Conservation (phyloP, 2,888 invertebrate species). For the Synergus umbraculus region DNA sequence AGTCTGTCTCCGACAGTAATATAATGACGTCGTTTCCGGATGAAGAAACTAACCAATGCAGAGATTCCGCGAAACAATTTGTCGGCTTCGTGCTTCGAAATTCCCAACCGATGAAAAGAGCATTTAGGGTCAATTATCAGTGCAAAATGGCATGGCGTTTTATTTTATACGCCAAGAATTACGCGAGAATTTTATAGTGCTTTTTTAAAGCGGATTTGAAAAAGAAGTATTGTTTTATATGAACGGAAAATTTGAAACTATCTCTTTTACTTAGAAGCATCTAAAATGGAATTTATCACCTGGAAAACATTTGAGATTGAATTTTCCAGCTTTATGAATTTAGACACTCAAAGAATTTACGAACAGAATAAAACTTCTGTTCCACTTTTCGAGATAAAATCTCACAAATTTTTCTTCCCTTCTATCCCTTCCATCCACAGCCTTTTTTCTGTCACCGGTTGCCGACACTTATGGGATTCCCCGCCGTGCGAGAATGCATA, state of each 20-base stretch:
- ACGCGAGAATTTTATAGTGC: too few relatives aligned
- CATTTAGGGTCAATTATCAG: background rate
- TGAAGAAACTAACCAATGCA: background rate
- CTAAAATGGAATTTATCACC: too few relatives aligned
- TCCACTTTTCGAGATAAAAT: background rate
- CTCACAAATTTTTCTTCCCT: conserved; percentile 9
- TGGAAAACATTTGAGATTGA: too few relatives aligned
- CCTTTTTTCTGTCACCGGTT: background rate
- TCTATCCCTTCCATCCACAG: background rate
- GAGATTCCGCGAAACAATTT: background rate
- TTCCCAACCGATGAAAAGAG: background rate
- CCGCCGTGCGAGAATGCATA: conserved; percentile 54
- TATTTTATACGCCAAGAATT: too few relatives aligned
- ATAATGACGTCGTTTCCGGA: conserved; percentile 9
- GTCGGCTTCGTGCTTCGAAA: background rate
- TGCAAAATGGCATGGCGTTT: too few relatives aligned
- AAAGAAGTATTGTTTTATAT: too few relatives aligned
- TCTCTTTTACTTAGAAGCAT: too few relatives aligned
- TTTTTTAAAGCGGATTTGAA: too few relatives aligned
- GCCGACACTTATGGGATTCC: conserved; percentile 56
- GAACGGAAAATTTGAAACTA: too few relatives aligned
- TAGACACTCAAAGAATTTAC: too few relatives aligned
- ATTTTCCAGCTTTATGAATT: background rate
- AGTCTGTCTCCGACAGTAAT: conserved; percentile 16
- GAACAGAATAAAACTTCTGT: too few relatives aligned